Evolutionary conservation across 1,140 invertebrate species (phyloP).

Genomic region (Argopecten irradians): DNA sequence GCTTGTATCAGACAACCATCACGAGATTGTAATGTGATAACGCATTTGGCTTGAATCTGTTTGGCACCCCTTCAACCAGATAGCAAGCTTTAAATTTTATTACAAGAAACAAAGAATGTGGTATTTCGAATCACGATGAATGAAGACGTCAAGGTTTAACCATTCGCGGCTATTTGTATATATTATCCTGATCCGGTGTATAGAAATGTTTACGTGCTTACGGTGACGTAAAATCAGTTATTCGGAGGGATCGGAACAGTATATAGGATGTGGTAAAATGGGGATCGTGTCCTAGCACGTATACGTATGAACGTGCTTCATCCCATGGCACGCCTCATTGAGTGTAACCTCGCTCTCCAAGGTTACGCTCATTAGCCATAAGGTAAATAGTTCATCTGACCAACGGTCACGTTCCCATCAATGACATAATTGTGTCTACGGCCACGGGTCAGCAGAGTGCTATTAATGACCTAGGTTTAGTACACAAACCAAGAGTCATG

Average conservation of each 20-base stretch:
- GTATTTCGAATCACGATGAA: neutral
- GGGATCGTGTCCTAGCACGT: neutral
- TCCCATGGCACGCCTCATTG: neutral
- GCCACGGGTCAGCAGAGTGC: neutral
- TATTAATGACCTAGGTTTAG: neutral
- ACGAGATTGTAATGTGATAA: conserved; percentile 8
- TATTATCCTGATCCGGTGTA: neutral
- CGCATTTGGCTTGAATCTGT: neutral
- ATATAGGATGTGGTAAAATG: neutral
- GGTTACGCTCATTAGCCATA: neutral
- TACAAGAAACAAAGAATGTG: neutral
- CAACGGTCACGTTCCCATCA: neutral
- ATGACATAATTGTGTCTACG: conserved; percentile 4
- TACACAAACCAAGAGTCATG: neutral
- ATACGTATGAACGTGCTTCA: neutral
- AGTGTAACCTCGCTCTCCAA: neutral
- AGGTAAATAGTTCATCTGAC: conserved; percentile 4
- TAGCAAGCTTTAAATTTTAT: neutral
- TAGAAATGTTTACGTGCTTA: neutral
- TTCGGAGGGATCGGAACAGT: neutral
- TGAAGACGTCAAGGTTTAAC: neutral
- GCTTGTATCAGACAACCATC: conserved; percentile 9
- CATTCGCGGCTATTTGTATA: neutral
- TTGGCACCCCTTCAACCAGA: neutral
- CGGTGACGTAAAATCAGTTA: neutral